Conservation (phyloP, 1,140 invertebrate genomes). For the Mylabris phalerata region DNA sequence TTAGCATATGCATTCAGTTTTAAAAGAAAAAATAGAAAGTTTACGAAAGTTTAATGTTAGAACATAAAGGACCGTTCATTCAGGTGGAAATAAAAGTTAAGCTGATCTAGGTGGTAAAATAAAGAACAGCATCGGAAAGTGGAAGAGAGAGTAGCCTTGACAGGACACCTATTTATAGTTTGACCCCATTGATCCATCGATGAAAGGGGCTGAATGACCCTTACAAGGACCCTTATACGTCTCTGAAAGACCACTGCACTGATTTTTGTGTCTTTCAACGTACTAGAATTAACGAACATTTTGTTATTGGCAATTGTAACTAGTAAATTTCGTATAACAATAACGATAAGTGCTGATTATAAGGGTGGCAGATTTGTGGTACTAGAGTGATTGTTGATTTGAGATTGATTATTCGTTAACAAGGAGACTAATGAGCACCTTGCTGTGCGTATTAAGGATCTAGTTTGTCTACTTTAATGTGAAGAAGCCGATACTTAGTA, state of each 20-base stretch:
- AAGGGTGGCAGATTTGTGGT: not conserved
- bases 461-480: conserved; percentile 7
- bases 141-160: conserved; percentile 24
- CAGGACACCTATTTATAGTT: conserved; percentile 35
- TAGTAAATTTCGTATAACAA: not conserved
- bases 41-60: not conserved
- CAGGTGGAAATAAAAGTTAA: conserved; percentile 28
- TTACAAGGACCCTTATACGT: conserved; percentile 21
- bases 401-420: conserved; percentile 13
- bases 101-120: conserved; percentile 18
- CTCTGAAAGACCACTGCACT: conserved; percentile 3
- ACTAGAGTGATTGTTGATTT: conserved; percentile 4
- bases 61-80: conserved; percentile 22
- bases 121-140: conserved; percentile 23
- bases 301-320: no score
- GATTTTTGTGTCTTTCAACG: no score
- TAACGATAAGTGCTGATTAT: conserved; percentile 11
- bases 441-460: conserved; percentile 10
- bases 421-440: conserved; percentile 13
- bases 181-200: conserved; percentile 30
- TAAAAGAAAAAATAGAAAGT: no score
- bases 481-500: conserved; percentile 6
- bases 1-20: conserved; percentile 29
- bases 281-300: conserved; percentile 7
- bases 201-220: conserved; percentile 29